These are phyloP conservation scores for Sebastes umbrosus DNA, from an alignment of 2,797 vertebrate species.

Conservation along the genomic window DNA sequence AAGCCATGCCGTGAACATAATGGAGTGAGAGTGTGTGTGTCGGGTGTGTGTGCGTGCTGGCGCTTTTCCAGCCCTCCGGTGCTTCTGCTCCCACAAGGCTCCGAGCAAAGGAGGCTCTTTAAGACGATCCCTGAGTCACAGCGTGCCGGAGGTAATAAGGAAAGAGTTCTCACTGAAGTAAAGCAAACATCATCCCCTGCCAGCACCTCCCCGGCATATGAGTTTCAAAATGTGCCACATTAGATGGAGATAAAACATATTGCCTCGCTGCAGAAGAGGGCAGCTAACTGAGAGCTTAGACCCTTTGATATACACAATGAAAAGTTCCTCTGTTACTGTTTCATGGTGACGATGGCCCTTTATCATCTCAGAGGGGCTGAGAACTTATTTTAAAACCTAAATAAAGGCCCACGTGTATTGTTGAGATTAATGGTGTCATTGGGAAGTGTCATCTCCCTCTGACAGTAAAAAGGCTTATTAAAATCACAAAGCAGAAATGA, in stretches of 20 bases:
- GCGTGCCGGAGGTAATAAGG: constrained; percentile 25
- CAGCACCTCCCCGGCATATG: not conserved
- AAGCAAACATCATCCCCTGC: constrained; percentile 27
- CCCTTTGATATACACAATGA: not conserved
- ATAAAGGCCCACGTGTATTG: not conserved
- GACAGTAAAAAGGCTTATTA: not conserved
- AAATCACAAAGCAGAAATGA: constrained; percentile 23
- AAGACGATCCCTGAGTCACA: constrained; percentile 39
- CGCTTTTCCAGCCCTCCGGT: not conserved
- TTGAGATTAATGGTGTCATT: constrained; percentile 7
- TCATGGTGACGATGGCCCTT: not conserved
- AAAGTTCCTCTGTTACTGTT: not conserved
- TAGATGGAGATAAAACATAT: not conserved
- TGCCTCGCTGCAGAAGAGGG: not conserved
- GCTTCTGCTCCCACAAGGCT: not conserved
- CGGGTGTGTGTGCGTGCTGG: not conserved
- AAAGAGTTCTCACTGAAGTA: constrained; percentile 32
- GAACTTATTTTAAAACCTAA: not conserved
- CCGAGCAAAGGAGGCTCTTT: constrained; percentile 32
- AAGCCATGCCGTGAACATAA: not conserved
- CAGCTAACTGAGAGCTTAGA: not conserved
- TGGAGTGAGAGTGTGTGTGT: not conserved
- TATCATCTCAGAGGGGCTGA: not conserved
- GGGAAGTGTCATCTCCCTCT: not conserved
- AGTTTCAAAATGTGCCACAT: constrained; percentile 9